Evolutionary conservation across 2,113 vertebrate genomes (phyloP).

Genomic region (Corythornis vintsioides): DNA sequence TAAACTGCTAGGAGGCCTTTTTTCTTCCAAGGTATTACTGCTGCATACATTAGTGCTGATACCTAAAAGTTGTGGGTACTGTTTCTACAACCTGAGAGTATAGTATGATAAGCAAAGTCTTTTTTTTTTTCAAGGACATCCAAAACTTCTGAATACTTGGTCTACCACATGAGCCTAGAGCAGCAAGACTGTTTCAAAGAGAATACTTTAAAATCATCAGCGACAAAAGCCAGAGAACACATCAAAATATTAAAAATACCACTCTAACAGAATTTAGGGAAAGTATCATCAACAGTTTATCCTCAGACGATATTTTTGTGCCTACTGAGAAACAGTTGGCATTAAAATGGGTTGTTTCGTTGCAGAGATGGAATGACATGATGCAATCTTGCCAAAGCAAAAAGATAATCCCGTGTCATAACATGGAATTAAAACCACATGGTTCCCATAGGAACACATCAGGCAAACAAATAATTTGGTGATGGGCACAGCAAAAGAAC

Average conservation of each 20-base stretch:
- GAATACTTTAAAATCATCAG: background rate
- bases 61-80: background rate
- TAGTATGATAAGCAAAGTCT: background rate
- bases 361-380: conserved; percentile 10
- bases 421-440: conserved; percentile 42
- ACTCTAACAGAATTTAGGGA: background rate
- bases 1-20: background rate
- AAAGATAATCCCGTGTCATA: conserved; percentile 6
- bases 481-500: background rate
- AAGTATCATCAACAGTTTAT: background rate
- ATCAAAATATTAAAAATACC: background rate
- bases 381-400: conserved; percentile 37
- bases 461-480: conserved; percentile 23
- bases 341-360: background rate
- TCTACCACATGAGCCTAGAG: background rate
- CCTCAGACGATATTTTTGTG: background rate
- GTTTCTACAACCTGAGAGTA: background rate
- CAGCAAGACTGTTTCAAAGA: background rate
- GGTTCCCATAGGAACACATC: conserved; percentile 47
- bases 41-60: background rate
- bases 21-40: background rate
- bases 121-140: background rate
- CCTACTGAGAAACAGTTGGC: conserved; percentile 12
- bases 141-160: background rate
- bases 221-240: background rate